Evolutionary conservation across 2,888 invertebrate genomes (phyloP), one percentile per base, ranked within the genome.

Genomic region (Meiosimyza platycephala): DNA sequence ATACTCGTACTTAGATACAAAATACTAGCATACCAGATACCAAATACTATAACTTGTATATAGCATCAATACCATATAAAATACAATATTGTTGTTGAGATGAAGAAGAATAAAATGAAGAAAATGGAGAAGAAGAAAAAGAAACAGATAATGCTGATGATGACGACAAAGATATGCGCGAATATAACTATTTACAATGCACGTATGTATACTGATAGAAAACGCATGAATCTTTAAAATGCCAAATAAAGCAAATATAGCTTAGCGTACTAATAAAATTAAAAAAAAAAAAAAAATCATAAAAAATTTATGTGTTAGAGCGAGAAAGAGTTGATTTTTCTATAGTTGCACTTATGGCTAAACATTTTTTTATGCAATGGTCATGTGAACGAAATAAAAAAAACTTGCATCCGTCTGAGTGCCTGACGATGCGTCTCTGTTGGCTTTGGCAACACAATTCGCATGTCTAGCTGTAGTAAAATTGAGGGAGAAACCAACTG

Each of bases 301-400:
- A 57, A 33, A 47, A 47, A 62, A 33, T 15, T n/a, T 3, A 60
- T 12, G 11, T 15, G 59, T 12, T 18, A 60, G 59, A 28, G 7
- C 11, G 59, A 60, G 28, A 15, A 22, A 9, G 59, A 28, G 28
- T 12, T 13, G 22, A 33, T 12, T 40, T 40, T 40, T 40, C 9
- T 22, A 22, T 13, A 51, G 22, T 28, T 16, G 64, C 64, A 22
- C 22, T 18, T 28, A 64, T 64, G 64, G 64, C 50, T 64, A 51
- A 64, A 64, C 48, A 64, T 64, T 40, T 16, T n/a, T 64, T 57
- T 64, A 62, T 62, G 62, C 63, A 64, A 64, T 64, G 64, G 40
- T 22, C 13, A 64, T 48, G 64, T 51, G 51, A 40, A 18, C 57
- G 18, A 64, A 51, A 22, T 22, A 57, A 28, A 16, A 57, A 28